A percentile compares a stretch with the other conserved stretches of the same genome.
Conservation (phyloP, 2,888 invertebrate genomes). For the Epistrophella euchroma region DNA sequence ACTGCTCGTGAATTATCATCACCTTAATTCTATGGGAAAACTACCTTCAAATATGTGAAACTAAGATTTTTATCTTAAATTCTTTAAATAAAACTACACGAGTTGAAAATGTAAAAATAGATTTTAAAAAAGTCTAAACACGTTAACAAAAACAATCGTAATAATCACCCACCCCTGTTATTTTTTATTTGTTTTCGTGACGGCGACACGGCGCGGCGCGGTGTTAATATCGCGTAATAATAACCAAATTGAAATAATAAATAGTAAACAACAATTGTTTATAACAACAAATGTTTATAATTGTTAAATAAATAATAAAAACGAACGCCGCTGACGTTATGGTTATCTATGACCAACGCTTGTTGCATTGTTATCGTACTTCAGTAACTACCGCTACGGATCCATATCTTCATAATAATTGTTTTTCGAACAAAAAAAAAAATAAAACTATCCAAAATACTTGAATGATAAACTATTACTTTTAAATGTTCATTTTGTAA, state of each 20-base stretch:
- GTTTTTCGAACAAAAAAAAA: background rate
- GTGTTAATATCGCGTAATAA: background rate
- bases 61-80: slow-evolving; percentile 5
- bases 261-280: background rate
- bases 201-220: too few species aligned
- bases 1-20: background rate
- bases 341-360: background rate
- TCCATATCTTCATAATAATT: background rate
- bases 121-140: background rate
- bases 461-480: background rate
- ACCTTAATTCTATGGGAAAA: background rate
- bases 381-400: background rate
- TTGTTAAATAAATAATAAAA: background rate
- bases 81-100: slow-evolving; percentile 17
- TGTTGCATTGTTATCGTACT: background rate
- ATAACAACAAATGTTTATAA: background rate
- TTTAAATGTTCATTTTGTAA: too few species aligned
- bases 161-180: background rate
- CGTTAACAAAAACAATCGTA: background rate
- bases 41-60: background rate
- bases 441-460: background rate
- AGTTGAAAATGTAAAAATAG: slow-evolving; percentile 17
- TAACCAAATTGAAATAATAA: background rate
- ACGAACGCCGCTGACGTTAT: background rate
- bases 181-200: background rate